Evolutionary conservation across 2,797 vertebrate genomes (phyloP).

Genomic region (Hoplostethus atlanticus): DNA sequence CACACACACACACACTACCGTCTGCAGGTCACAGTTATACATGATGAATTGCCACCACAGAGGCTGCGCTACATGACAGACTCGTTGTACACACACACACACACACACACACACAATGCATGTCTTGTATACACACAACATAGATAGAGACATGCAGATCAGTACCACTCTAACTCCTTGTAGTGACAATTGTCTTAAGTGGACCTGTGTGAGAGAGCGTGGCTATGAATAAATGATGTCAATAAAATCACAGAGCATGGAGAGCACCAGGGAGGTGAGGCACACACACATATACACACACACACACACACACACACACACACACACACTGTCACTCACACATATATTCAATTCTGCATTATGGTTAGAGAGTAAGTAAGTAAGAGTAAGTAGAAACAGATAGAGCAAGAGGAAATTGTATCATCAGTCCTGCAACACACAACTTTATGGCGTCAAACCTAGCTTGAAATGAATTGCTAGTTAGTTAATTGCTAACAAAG

Average conservation of each 20-base stretch:
- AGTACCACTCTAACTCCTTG: conserved; percentile 49
- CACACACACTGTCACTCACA: conserved; percentile 8
- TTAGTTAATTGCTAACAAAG: too few relatives aligned
- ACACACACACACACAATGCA: background rate
- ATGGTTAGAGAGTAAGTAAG: too few relatives aligned
- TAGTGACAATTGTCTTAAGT: conserved; percentile 63
- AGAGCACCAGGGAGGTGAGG: conserved; percentile 19
- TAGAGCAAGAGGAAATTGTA: background rate
- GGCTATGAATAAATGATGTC: conserved; percentile 77
- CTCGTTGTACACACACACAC: conserved; percentile 21
- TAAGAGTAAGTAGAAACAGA: background rate
- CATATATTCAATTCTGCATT: too few relatives aligned
- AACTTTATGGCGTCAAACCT: too few relatives aligned
- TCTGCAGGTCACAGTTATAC: background rate
- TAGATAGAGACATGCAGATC: conserved; percentile 48
- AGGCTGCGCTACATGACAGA: too few relatives aligned
- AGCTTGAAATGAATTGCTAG: too few relatives aligned
- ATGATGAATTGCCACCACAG: background rate
- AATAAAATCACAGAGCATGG: conserved; percentile 62
- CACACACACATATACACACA: background rate
- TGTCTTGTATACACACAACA: conserved; percentile 7
- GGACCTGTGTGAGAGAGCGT: conserved; percentile 53
- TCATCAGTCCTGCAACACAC: background rate
- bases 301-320: conserved; percentile 17
- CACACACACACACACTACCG: too few relatives aligned